Evolutionary conservation across 2,888 invertebrate genomes (phyloP).

Genomic region (Nowickia ferox): DNA sequence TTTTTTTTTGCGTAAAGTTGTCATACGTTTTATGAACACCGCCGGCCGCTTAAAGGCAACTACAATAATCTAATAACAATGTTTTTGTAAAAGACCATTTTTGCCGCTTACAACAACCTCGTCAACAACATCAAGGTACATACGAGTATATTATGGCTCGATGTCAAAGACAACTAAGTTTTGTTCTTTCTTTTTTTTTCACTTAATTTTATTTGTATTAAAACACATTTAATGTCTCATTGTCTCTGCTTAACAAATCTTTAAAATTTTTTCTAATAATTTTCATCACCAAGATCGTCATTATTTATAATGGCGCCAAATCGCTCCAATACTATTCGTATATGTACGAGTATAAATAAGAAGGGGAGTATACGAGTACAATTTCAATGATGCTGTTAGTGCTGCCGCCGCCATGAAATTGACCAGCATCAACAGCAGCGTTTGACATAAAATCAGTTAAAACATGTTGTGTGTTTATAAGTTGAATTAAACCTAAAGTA

Average conservation of each 20-base stretch:
- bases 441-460: constrained; percentile 49
- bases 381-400: constrained; percentile 41
- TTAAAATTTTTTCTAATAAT: constrained; percentile 64
- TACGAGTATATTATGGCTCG: not conserved
- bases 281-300: constrained; percentile 48
- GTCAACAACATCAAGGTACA: not conserved
- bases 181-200: not conserved
- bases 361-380: constrained; percentile 4
- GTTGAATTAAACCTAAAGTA: constrained; percentile 26
- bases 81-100: constrained; percentile 38
- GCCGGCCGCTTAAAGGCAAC: constrained; percentile 50
- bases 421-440: constrained; percentile 46
- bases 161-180: constrained; percentile 46
- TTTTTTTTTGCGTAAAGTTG: constrained; percentile 39
- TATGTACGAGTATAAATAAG: not conserved
- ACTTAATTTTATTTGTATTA: not conserved
- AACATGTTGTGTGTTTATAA: constrained; percentile 44
- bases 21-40: constrained; percentile 52
- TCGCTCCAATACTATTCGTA: not conserved
- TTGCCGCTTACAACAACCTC: constrained; percentile 38
- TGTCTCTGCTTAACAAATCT: constrained; percentile 66
- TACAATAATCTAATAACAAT: constrained; percentile 32
- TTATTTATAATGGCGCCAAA: constrained; percentile 58
- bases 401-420: constrained; percentile 41
- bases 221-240: constrained; percentile 51